A percentile compares a stretch with the other conserved stretches of the same genome.
phyloP scores from a whole-genome alignment of 2,888 invertebrate genomes.

The Halocaridina rubra region DNA sequence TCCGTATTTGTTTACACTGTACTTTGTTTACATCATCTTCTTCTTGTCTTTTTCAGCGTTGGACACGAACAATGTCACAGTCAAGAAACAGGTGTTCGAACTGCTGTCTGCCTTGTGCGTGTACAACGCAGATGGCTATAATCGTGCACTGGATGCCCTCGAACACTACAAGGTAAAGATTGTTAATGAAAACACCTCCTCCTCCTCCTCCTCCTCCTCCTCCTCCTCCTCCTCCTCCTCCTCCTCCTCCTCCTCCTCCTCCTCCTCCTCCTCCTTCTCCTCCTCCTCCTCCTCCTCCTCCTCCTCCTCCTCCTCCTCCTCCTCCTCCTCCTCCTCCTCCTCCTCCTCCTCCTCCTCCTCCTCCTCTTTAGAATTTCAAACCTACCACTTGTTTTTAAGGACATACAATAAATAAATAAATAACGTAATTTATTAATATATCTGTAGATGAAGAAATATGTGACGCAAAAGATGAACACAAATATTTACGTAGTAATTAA shows the following conservation, averaged over 20 bases:
- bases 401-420: too few species aligned
- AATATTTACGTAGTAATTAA: too few species aligned
- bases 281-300: neutral
- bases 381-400: neutral
- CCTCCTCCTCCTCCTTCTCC: too few species aligned
- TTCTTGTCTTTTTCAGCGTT: constrained; percentile 74
- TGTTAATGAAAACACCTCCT: too few species aligned
- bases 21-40: neutral
- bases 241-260: neutral
- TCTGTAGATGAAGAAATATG: too few species aligned
- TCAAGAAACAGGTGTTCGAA: constrained; percentile 97
- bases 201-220: neutral
- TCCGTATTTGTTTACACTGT: neutral
- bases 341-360: neutral
- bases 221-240: too few species aligned
- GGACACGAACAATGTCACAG: constrained; percentile 88
- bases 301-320: neutral
- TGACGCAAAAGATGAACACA: too few species aligned
- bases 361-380: neutral
- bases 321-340: neutral
- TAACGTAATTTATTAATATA: too few species aligned
- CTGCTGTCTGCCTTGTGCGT: constrained; percentile 93
- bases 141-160: constrained; percentile 87
- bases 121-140: constrained; percentile 90
- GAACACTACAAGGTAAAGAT: constrained; percentile 88